Base-by-base conservation (phyloP, 2,797 vertebrate genomes). In the Podargus strigoides region DNA sequence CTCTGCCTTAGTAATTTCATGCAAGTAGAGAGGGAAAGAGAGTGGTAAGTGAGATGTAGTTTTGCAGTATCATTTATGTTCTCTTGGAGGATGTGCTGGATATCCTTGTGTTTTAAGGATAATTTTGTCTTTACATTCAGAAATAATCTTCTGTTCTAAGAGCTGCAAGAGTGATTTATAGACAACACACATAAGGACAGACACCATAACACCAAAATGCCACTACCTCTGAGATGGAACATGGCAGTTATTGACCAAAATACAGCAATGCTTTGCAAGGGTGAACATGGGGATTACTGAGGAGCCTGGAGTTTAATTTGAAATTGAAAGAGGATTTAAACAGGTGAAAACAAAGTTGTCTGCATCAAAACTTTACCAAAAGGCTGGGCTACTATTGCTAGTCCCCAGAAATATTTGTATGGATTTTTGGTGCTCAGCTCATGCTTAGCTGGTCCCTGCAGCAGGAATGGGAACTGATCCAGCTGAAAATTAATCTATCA, bases 1-100 rank as follows among this genome's bases (percentile, higher is more conserved):
- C 80, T 94, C 84, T 97, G 85, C 87, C 87, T 96, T 90, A 88
- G 78, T 94, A 91, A 97, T 96, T 96, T 91, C 69, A 78, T 69
- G 62, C 13, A 41, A 87, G 88, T 68, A 69, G 49, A 84, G 89
- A 91, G 55, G 55, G 56, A 60, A 41, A 42, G 80, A 83, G 59
- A 73, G 55, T 3, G 8, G 85, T 76, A 81, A 88, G 80, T 27
- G 58, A 80, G 49, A 56, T 42, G 41, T 10, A 56, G 32, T 42
- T 93, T 49, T 74, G 32, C 49, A 78, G 83, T 26, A 28, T 20
- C n/a, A 10, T 41, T 4, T 23, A 1, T 23, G 22, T 23, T 79
- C 41, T 78, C 36, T 18, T 8, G 36, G 37, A 74, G 20, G 49
- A 27, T 58, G 69, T 32, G 72, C 20, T 62, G 36, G 28, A 49